phyloP scores from a whole-genome alignment of 1,140 invertebrate species.

The Calycopis cecrops region DNA sequence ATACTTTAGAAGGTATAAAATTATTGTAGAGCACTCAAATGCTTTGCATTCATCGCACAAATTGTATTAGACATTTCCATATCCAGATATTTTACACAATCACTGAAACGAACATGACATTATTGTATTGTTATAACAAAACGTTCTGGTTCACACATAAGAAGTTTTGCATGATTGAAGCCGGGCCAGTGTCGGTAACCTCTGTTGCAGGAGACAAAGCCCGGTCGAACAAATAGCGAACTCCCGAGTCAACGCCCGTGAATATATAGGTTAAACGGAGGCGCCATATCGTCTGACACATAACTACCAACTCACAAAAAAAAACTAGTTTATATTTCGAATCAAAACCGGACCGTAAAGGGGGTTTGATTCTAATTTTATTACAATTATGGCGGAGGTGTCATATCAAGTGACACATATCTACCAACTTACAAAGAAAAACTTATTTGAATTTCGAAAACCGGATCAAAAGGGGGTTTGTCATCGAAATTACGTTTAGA shows the following conservation, averaged over 20 bases:
- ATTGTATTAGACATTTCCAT: too few relatives aligned
- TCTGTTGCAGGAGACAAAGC: constrained; percentile 2
- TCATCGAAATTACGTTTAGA: too few relatives aligned
- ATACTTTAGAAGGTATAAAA: too few relatives aligned
- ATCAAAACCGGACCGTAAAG: constrained; percentile 35
- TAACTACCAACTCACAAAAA: constrained; percentile 16
- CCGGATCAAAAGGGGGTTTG: too few relatives aligned
- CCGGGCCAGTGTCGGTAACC: constrained; percentile 1
- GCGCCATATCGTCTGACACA: constrained; percentile 63
- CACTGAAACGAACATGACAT: neutral
- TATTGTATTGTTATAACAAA: constrained; percentile 1
- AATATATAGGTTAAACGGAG: constrained; percentile 65
- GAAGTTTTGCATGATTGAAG: constrained; percentile 11
- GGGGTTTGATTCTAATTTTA: constrained; percentile 16
- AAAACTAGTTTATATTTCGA: constrained; percentile 26
- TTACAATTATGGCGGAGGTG: too few relatives aligned
- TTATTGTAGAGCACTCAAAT: too few relatives aligned
- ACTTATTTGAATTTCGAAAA: constrained; percentile 15
- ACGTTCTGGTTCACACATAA: constrained; percentile 20
- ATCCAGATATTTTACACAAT: too few relatives aligned
- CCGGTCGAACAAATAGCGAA: constrained; percentile 35
- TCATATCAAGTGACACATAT: too few relatives aligned
- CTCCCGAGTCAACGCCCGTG: constrained; percentile 52
- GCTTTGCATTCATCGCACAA: too few relatives aligned
- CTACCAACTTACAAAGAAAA: too few relatives aligned